Conservation (phyloP, 2,113 vertebrate genomes). For the Thermophis baileyi region DNA sequence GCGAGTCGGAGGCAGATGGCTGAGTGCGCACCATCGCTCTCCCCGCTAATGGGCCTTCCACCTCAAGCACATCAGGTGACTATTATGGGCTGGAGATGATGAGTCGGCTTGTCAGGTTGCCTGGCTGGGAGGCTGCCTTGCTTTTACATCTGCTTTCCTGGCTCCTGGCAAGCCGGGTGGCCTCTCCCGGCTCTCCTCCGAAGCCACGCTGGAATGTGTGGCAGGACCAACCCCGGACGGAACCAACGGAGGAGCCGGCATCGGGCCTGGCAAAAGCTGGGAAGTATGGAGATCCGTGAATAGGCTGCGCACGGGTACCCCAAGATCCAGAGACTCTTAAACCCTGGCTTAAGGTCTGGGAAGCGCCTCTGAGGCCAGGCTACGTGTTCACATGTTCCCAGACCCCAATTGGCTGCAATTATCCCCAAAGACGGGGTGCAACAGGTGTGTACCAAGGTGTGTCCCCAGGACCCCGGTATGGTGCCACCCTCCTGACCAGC, state of each 20-base stretch:
- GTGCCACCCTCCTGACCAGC: neutral
- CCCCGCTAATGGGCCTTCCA: neutral
- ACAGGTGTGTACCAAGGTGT: neutral
- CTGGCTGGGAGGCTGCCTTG: neutral
- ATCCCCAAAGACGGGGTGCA: neutral
- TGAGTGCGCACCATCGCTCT: neutral
- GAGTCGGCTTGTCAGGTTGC: neutral
- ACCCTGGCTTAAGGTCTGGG: neutral
- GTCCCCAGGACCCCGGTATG: neutral
- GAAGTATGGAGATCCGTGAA: neutral
- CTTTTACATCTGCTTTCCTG: neutral
- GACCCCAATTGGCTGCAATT: neutral
- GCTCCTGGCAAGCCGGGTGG: neutral
- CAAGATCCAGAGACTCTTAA: neutral
- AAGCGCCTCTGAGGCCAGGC: neutral
- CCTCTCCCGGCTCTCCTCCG: neutral
- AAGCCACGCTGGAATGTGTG: neutral
- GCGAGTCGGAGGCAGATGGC: neutral
- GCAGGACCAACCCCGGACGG: too few species aligned
- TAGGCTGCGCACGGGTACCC: neutral
- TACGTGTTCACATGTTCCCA: neutral
- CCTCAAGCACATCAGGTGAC: neutral
- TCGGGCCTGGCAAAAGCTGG: too few species aligned
- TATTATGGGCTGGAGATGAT: neutral
- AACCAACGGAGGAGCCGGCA: neutral